Evolutionary conservation across 2,888 invertebrate species (phyloP), one percentile per base, ranked within the genome.

Genomic region (Drosophila mettleri): DNA sequence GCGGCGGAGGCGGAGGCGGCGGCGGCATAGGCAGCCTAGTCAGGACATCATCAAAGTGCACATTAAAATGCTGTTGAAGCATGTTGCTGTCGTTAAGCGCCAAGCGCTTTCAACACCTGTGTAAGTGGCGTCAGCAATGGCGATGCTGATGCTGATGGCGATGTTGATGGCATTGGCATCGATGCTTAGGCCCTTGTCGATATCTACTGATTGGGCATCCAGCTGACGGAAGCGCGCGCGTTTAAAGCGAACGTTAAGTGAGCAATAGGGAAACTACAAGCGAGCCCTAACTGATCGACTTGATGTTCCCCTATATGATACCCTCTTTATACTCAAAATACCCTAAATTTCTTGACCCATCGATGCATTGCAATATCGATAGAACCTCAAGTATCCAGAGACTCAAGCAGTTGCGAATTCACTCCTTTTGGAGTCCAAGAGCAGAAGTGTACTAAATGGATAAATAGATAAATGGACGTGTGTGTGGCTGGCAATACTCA

Each of bases 1-100:
- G 12, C 16, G 8, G 14, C n/a, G n/a, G n/a, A n/a, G n/a, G n/a
- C 7, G 6, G 14, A 16, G 46, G 45, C 24, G 14, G 12, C 16
- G 8, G 14, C 24, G 14, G 12, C 16, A 3, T 8, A 33, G 10
- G 22, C 27, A 20, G 45, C 62, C n/a, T n/a, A n/a, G n/a, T n/a
- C 46, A 49, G 49, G 49, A 54, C 49, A 58, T 49, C 54, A 54
- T 57, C 58, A 73, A 54, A 63, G 63, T 61, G 66, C 63, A 52
- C 83, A 82, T 71, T 86, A 82, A 82, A 75, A 82, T 73, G 80
- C 86, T 67, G 59, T 63, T 68, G 65, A 71, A 61, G 80, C 63
- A 75, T 72, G 86, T 66, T 69, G 49, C 64, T 71, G 75, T 71
- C 76, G 80, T 69, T 75, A 67, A 67, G 61, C 66, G 69, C 34